phyloP scores from a whole-genome alignment of 2,888 invertebrate species.

The Cephus sareptanus region DNA sequence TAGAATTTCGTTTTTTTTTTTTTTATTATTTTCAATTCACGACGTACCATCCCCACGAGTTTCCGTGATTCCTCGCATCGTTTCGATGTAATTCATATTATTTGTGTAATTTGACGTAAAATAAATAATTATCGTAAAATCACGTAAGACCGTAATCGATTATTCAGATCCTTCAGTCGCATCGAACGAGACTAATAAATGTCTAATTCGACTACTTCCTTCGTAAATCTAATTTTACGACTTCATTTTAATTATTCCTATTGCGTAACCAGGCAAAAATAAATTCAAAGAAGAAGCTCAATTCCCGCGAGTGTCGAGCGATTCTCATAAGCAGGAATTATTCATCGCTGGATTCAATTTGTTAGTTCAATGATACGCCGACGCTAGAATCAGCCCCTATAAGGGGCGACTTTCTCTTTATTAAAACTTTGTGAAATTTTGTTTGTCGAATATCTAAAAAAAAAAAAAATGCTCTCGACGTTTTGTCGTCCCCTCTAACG shows the following conservation, averaged over 20 bases:
- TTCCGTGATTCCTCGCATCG: not conserved
- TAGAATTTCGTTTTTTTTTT: not conserved
- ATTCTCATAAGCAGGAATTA: not conserved
- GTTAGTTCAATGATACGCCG: not conserved
- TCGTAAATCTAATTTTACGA: not conserved
- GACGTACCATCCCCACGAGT: not conserved
- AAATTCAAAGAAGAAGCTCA: not conserved
- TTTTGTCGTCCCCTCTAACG: not conserved
- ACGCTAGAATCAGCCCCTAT: not conserved
- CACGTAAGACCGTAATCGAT: not conserved
- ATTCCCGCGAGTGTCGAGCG: not conserved
- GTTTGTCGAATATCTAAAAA: not conserved
- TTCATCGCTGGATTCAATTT: not conserved
- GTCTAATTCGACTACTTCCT: not conserved
- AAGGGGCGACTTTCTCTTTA: not conserved
- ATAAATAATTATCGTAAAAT: not conserved
- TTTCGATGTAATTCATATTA: not conserved
- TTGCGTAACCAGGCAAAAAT: not conserved
- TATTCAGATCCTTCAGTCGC: not conserved
- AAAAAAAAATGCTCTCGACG: not conserved
- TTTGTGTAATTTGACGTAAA: not conserved
- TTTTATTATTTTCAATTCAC: not conserved
- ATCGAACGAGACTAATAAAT: not conserved
- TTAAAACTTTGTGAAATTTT: not conserved
- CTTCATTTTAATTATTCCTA: not conserved